Evolutionary conservation across 2,113 vertebrate genomes (phyloP).

Genomic region (Chlorodrepanis virens): DNA sequence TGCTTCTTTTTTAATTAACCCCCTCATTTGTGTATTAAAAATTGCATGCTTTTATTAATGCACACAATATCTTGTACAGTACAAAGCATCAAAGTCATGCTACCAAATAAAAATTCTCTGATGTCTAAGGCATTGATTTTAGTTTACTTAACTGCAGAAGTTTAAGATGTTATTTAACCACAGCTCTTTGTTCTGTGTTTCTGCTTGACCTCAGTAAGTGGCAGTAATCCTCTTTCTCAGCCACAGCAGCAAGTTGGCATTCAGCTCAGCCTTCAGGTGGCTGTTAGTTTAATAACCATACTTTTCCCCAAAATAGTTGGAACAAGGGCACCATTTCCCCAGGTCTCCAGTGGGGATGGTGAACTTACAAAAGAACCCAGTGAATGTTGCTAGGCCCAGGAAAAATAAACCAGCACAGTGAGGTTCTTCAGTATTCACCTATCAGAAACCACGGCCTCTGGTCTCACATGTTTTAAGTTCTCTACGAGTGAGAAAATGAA

Average conservation of each 20-base stretch:
- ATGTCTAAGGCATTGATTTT: neutral
- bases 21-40: neutral
- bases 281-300: neutral
- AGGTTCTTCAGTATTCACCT: neutral
- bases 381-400: neutral
- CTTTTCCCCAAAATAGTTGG: neutral
- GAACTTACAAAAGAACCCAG: neutral
- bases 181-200: neutral
- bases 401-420: neutral
- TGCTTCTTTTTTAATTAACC: neutral
- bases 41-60: neutral
- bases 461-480: neutral
- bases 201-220: neutral
- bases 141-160: neutral
- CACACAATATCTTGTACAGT: neutral
- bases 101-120: neutral
- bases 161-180: neutral
- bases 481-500: neutral
- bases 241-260: neutral
- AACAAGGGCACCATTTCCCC: neutral
- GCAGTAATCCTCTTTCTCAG: neutral
- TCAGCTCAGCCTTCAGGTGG: neutral
- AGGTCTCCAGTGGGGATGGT: neutral
- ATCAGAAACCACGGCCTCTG: neutral
- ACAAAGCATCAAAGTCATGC: neutral